Conservation (phyloP, 1,140 invertebrate species). For the Aplysia californica region DNA sequence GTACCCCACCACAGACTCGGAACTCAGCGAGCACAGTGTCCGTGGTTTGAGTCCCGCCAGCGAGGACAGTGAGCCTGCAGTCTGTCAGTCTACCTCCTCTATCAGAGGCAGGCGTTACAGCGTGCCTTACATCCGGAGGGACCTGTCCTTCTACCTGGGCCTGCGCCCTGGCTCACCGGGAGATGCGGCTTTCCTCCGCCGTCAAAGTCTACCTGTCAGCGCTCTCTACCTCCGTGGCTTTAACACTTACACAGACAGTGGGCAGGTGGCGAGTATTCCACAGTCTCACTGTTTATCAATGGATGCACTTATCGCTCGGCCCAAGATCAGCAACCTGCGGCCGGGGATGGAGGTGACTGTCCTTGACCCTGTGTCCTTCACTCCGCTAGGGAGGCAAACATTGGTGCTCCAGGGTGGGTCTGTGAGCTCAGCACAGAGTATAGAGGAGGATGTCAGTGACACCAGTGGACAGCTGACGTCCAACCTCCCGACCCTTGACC, state of each 20-base stretch:
- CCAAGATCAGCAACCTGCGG: constrained; percentile 52
- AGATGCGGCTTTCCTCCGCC: constrained; percentile 35
- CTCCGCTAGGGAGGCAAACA: constrained; percentile 32
- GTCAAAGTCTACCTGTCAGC: constrained; percentile 42
- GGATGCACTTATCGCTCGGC: constrained; percentile 42
- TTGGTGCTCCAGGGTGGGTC: constrained; percentile 31
- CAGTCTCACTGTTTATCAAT: constrained; percentile 41
- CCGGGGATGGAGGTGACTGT: constrained; percentile 41
- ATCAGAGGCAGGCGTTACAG: constrained; percentile 45
- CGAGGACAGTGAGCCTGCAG: constrained; percentile 35
- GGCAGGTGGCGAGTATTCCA: background rate
- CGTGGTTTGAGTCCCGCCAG: constrained; percentile 40
- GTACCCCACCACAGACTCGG: too few relatives aligned
- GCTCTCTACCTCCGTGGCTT: constrained; percentile 28
- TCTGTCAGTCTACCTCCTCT: constrained; percentile 10
- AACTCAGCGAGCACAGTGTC: too few relatives aligned
- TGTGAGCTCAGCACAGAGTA: constrained; percentile 5
- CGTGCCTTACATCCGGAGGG: constrained; percentile 42
- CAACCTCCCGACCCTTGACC: background rate
- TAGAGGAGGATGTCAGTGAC: background rate
- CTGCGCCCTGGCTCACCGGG: too few relatives aligned
- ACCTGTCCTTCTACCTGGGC: constrained; percentile 45
- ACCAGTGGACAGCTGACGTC: background rate
- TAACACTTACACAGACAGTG: too few relatives aligned
- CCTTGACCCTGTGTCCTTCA: constrained; percentile 29